Evolutionary conservation across 1,140 invertebrate species (phyloP).

Genomic region (Stegodyphus dumicola): DNA sequence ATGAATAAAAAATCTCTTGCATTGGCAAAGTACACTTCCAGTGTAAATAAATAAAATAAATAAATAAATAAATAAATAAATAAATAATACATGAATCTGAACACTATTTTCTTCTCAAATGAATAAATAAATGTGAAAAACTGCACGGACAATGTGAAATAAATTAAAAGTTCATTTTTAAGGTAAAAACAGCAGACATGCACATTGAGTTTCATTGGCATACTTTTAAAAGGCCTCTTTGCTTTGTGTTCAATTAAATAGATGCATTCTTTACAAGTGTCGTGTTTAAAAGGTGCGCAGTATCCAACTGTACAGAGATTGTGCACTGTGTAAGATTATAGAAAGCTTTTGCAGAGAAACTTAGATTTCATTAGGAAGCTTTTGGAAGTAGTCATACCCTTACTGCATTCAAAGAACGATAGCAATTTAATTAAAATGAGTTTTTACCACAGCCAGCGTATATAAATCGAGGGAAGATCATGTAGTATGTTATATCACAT

Average conservation of each 20-base stretch:
- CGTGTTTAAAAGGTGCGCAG: constrained; percentile 28
- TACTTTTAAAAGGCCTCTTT: constrained; percentile 33
- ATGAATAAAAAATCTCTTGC: constrained; percentile 51
- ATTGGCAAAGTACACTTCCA: constrained; percentile 53
- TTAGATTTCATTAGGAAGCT: too few species aligned
- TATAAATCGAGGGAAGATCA: too few species aligned
- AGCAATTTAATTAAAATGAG: too few species aligned
- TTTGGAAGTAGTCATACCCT: too few species aligned
- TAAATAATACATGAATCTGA: constrained; percentile 12
- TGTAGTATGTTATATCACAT: too few species aligned
- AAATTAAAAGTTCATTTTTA: not conserved
- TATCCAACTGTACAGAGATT: constrained; percentile 48
- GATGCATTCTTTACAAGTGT: constrained; percentile 33
- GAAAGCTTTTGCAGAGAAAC: too few species aligned
- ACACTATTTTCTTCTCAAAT: not conserved
- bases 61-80: constrained; percentile 35
- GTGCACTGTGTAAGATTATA: not conserved
- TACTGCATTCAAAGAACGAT: too few species aligned
- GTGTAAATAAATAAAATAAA: constrained; percentile 29
- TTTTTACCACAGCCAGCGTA: too few species aligned
- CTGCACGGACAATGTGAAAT: not conserved
- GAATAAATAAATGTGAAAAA: constrained; percentile 5
- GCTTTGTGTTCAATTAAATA: constrained; percentile 15
- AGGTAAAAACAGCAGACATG: not conserved
- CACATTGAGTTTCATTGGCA: not conserved